Conservation (phyloP, 2,797 vertebrate genomes). For the Chrosomus eos region DNA sequence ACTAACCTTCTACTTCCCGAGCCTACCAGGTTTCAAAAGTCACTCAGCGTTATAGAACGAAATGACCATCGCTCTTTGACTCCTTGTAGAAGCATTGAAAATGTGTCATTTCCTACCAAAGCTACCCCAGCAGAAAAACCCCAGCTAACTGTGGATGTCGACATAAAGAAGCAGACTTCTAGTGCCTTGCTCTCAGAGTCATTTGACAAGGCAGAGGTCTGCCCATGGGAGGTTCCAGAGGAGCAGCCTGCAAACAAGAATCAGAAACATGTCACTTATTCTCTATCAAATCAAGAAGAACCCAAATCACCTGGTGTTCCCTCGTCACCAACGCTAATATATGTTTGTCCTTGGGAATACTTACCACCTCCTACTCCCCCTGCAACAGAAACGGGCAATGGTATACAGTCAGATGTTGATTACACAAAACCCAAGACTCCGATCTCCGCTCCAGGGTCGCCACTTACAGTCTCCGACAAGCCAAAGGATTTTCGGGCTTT, state of each 20-base stretch:
- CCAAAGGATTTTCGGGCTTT: conserved; percentile 70
- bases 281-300: conserved; percentile 72
- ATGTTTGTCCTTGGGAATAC: conserved; percentile 69
- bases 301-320: conserved; percentile 64
- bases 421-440: conserved; percentile 63
- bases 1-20: conserved; percentile 78
- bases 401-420: conserved; percentile 60
- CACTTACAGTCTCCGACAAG: conserved; percentile 62
- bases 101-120: conserved; percentile 56
- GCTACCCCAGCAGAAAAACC: conserved; percentile 52
- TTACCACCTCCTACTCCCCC: conserved; percentile 50
- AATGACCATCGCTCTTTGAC: conserved; percentile 70
- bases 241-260: conserved; percentile 64
- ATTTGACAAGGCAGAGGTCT: conserved; percentile 72
- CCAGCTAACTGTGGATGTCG: conserved; percentile 64
- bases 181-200: conserved; percentile 74
- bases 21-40: conserved; percentile 84
- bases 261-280: conserved; percentile 82
- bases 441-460: conserved; percentile 76
- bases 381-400: conserved; percentile 56
- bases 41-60: conserved; percentile 78
- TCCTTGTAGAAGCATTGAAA: conserved; percentile 70
- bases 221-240: conserved; percentile 71
- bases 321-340: conserved; percentile 60
- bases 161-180: conserved; percentile 76